Evolutionary conservation across 2,113 vertebrate genomes (phyloP).

Genomic region (Toxostoma redivivum): DNA sequence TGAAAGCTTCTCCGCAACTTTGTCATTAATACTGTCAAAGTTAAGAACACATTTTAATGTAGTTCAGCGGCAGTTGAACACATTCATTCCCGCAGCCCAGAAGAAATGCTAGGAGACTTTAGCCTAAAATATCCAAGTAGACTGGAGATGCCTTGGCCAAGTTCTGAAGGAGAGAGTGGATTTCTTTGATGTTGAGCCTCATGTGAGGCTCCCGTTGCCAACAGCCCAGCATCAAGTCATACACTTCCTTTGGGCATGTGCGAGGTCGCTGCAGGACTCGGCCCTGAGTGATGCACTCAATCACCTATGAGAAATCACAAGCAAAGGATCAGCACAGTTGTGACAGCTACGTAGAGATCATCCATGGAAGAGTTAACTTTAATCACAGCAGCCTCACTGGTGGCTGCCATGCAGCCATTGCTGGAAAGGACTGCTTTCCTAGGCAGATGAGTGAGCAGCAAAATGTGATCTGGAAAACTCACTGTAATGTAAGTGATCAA

Average conservation of each 20-base stretch:
- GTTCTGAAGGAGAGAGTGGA: slow-evolving; percentile 93
- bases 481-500: neutral
- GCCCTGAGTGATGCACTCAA: slow-evolving; percentile 99
- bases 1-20: slow-evolving; percentile 74
- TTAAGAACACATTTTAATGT: slow-evolving; percentile 72
- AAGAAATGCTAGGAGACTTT: slow-evolving; percentile 64
- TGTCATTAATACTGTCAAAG: slow-evolving; percentile 76
- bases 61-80: slow-evolving; percentile 76
- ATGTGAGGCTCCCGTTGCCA: slow-evolving; percentile 98
- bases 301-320: slow-evolving; percentile 80
- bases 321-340: neutral
- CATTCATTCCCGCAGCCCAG: slow-evolving; percentile 61
- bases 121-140: slow-evolving; percentile 98
- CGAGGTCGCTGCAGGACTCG: slow-evolving; percentile 95
- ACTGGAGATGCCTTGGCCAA: slow-evolving; percentile 98
- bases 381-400: neutral
- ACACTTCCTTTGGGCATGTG: slow-evolving; percentile 96
- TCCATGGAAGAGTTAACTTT: neutral
- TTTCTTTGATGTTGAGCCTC: slow-evolving; percentile 98
- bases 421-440: neutral
- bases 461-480: neutral
- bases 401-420: neutral
- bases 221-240: slow-evolving; percentile 98
- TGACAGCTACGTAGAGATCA: neutral
- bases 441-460: neutral